Percentiles rank a stretch among this genome's conserved stretches.
phyloP scores from a whole-genome alignment of 1,140 invertebrate genomes.

The Meteorus sp. region DNA sequence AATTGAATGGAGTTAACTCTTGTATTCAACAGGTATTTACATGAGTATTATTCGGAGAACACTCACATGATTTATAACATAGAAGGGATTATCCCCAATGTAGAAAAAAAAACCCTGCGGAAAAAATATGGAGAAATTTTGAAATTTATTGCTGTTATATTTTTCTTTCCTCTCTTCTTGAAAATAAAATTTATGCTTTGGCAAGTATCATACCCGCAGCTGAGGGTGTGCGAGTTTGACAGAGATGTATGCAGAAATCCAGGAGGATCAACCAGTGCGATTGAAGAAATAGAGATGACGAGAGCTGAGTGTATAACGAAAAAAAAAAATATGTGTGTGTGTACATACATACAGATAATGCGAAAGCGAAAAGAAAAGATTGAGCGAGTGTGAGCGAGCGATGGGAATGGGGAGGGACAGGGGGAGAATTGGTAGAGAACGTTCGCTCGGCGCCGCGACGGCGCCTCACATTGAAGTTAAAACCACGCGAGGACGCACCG shows the following conservation, averaged over 20 bases:
- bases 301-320: neutral
- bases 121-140: no score
- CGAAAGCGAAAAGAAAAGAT: neutral
- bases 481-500: conserved; percentile 27
- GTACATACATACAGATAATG: conserved; percentile 4
- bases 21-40: no score
- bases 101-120: no score
- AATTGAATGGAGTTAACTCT: no score
- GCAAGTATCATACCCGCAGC: conserved; percentile 14
- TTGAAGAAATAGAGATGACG: conserved; percentile 6
- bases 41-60: no score
- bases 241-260: conserved; percentile 25
- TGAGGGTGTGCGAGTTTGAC: conserved; percentile 19
- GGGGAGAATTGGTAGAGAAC: neutral
- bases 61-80: no score
- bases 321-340: neutral
- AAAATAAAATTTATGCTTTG: no score
- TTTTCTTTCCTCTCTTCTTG: no score
- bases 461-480: conserved; percentile 30
- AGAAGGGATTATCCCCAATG: no score
- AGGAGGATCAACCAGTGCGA: conserved; percentile 23
- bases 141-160: no score
- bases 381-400: neutral
- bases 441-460: conserved; percentile 21
- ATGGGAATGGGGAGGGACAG: neutral